Base-by-base conservation (phyloP, 2,113 vertebrate genomes). In the Pelobates fuscus region DNA sequence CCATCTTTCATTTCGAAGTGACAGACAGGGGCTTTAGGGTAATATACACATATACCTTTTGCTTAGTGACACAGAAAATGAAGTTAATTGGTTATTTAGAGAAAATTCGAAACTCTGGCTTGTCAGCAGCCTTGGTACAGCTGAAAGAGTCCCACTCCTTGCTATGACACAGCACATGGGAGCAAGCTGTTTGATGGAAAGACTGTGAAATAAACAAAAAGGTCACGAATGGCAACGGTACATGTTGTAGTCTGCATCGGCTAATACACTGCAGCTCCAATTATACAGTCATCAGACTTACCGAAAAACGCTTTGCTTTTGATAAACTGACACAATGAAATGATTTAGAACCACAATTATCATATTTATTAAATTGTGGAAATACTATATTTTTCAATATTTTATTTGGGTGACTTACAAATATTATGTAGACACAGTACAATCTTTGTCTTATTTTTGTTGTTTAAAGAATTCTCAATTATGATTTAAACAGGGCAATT, bases 81-180 rank as follows among this genome's bases (percentile, higher is more conserved):
- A 29, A 63, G 60, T 63, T 63, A 63, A 63, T 63, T 63, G 29
- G 60, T 63, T 49, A 49, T 49, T 49, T 49, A 49, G 44, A 49
- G 44, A 49, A 49, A 49, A 14, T 5, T 18, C 44, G 10, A 49
- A 49, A 49, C 44, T 49, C 12, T 49, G 44, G 17, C 17, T 49
- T 49, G 44, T 49, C 44, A 49, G 44, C 44, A 49, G 44, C 44
- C 44, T 8, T 11, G 44, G 44, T 17, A 17, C 10, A 49, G 44
- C 17, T 8, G 32, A 10, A 12, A 5, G 10, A 2, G 10, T 18
- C 44, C 15, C 5, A 14, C 44, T 49, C 44, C 4, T 49, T 14
- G 44, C 17, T 14, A 49, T 49, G 44, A 14, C 44, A 18, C 44
- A 49, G 14, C 44, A 49, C 44, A 3, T 8, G 44, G 44, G 44